A percentile compares a stretch with the other conserved stretches of the same genome.
Conservation (phyloP, 2,888 invertebrate genomes). For the Sceliomorpha sp. region DNA sequence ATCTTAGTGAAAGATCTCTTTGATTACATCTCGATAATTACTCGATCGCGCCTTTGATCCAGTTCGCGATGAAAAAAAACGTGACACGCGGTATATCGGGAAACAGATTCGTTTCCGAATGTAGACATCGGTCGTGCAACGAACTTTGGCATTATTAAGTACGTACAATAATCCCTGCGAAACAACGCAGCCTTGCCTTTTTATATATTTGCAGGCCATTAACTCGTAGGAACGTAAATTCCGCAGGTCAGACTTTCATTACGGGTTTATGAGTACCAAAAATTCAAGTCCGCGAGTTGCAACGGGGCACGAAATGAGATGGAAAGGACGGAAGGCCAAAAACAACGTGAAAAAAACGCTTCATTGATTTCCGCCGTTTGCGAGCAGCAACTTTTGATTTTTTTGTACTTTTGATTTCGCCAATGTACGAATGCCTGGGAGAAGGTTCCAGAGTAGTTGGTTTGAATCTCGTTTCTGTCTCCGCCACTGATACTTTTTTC, state of each 20-base stretch:
- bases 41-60: constrained; percentile 52
- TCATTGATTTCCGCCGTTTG: not conserved
- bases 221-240: no score
- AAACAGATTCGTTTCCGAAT: constrained; percentile 26
- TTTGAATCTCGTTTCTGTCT: constrained; percentile 16
- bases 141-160: no score
- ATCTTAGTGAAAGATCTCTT: constrained; percentile 55
- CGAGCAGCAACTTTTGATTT: not conserved
- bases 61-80: constrained; percentile 41
- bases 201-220: no score
- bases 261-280: no score
- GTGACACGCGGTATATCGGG: constrained; percentile 34
- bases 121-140: constrained; percentile 14
- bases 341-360: no score
- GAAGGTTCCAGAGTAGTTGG: not conserved
- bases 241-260: no score
- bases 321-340: no score
- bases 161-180: no score
- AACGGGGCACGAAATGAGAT: no score
- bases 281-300: no score
- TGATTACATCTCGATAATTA: constrained; percentile 55
- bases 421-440: not conserved
- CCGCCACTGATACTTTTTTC: not conserved
- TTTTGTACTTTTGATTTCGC: no score
- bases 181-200: no score